A percentile compares a stretch with the other conserved stretches of the same genome.
Evolutionary conservation across 2,797 vertebrate species (phyloP).

Genomic region (Ara ararauna): DNA sequence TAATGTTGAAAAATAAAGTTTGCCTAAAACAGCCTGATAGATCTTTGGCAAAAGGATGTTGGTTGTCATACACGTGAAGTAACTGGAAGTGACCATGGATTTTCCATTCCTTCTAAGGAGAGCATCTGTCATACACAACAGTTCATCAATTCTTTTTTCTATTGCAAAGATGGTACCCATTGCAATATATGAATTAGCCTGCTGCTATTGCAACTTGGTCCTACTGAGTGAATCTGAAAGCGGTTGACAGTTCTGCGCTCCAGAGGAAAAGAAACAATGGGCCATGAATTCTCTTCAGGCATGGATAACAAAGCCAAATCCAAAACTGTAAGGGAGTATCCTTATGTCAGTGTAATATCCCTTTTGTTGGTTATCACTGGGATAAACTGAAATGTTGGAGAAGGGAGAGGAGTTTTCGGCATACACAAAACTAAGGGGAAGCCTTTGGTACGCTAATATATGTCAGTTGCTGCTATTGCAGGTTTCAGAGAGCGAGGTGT

Average conservation of each 20-base stretch:
- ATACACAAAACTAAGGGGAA: neutral
- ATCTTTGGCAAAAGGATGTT: neutral
- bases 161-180: neutral
- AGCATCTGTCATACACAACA: neutral
- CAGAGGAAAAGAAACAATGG: neutral
- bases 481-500: neutral
- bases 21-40: neutral
- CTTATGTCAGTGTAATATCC: neutral
- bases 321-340: neutral
- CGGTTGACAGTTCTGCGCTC: neutral
- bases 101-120: neutral
- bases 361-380: neutral
- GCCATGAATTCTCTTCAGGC: neutral
- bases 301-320: neutral
- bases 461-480: neutral
- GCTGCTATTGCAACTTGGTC: neutral
- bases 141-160: neutral
- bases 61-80: rapidly evolving
- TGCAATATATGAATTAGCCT: neutral
- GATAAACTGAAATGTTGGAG: neutral
- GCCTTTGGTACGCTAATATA: neutral
- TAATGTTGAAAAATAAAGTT: neutral
- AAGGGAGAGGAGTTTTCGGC: neutral
- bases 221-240: neutral
- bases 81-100: neutral